Conservation (phyloP, 2,797 vertebrate genomes). For the Toxotes lorentzi region DNA sequence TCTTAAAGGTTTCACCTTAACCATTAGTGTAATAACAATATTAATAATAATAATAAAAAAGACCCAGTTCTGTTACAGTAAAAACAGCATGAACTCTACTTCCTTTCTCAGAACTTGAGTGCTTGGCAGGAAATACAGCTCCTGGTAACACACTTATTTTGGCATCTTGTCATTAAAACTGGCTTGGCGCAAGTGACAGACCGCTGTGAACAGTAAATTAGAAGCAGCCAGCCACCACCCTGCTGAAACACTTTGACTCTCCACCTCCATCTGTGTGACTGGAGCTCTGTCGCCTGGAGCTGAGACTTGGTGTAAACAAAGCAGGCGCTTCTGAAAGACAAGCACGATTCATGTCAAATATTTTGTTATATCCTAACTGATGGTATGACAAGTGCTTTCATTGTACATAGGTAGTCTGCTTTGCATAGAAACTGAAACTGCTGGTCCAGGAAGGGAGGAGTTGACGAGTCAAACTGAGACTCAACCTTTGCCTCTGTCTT, state of each 20-base stretch:
- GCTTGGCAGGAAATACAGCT: slow-evolving; percentile 26
- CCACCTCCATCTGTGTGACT: slow-evolving; percentile 32
- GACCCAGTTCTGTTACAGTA: slow-evolving; percentile 11
- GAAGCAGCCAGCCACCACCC: slow-evolving; percentile 50
- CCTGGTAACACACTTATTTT: slow-evolving; percentile 40
- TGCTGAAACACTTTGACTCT: slow-evolving; percentile 59
- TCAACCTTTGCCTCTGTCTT: slow-evolving; percentile 33
- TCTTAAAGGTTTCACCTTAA: slow-evolving; percentile 9
- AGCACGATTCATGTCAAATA: background rate
- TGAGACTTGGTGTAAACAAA: slow-evolving; percentile 20
- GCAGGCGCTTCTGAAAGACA: background rate
- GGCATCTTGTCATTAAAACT: slow-evolving; percentile 69
- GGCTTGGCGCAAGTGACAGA: slow-evolving; percentile 49
- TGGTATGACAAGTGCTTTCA: too few species aligned
- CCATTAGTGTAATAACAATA: background rate
- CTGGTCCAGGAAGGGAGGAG: slow-evolving; percentile 28
- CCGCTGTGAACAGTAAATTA: slow-evolving; percentile 54
- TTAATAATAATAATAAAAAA: background rate
- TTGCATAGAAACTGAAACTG: slow-evolving; percentile 16
- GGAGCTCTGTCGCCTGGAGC: slow-evolving; percentile 29
- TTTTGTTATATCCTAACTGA: background rate
- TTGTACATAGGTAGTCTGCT: background rate
- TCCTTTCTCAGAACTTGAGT: slow-evolving; percentile 15
- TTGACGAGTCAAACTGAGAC: slow-evolving; percentile 37
- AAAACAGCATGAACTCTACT: slow-evolving; percentile 32